Conservation (phyloP, 2,797 vertebrate genomes). For the Acomys russatus region DNA sequence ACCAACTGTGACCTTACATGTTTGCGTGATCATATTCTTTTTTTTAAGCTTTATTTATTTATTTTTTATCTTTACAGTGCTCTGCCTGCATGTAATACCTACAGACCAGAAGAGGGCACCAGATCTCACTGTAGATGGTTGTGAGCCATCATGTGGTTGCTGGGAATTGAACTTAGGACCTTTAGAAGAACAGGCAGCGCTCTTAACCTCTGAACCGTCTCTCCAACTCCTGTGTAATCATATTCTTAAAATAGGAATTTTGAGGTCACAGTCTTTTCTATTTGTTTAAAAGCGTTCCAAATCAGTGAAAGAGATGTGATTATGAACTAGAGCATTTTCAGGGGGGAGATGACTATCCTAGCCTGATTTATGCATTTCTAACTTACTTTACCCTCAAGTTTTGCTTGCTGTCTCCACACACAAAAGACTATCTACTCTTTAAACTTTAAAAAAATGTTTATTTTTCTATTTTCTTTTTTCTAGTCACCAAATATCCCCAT, state of each 20-base stretch:
- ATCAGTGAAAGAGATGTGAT: not conserved
- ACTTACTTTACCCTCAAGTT: not conserved
- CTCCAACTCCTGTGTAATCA: not conserved
- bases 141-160: too few relatives aligned
- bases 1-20: not conserved
- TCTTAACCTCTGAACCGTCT: too few relatives aligned
- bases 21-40: not conserved
- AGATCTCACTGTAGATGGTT: too few relatives aligned
- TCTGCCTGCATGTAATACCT: too few relatives aligned
- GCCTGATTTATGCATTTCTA: not conserved
- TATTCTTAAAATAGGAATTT: not conserved
- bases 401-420: not conserved
- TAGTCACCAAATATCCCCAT: slow-evolving; percentile 58
- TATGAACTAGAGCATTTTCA: not conserved
- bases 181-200: too few relatives aligned
- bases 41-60: too few relatives aligned
- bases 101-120: too few relatives aligned
- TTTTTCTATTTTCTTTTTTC: slow-evolving; percentile 73
- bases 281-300: not conserved
- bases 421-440: slow-evolving; percentile 30
- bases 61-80: too few relatives aligned
- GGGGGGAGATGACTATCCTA: not conserved
- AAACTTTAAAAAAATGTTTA: slow-evolving; percentile 26
- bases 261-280: not conserved
- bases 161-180: too few relatives aligned